Evolutionary conservation across 2,113 vertebrate species (phyloP).

Genomic region (Campylorhamphus procurvoides): DNA sequence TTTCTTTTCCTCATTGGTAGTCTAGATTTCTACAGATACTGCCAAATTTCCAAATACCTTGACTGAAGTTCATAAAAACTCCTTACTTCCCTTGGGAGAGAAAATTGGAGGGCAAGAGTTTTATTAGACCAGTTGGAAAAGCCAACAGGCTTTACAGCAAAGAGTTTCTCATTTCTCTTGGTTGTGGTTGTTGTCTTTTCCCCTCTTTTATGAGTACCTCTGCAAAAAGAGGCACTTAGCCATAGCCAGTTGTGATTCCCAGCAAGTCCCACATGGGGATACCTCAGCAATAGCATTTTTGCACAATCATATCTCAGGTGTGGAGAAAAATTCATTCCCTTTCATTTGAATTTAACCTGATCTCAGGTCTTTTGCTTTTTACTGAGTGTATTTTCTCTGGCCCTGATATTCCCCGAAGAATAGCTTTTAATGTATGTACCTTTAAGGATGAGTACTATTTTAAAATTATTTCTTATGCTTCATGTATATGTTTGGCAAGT

Average conservation of each 20-base stretch:
- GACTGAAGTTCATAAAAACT: background rate
- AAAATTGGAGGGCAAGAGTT: conserved; percentile 26
- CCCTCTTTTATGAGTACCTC: background rate
- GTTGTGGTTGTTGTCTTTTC: conserved; percentile 28
- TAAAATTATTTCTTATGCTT: background rate
- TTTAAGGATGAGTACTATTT: background rate
- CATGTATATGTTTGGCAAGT: background rate
- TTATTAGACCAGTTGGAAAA: conserved; percentile 50
- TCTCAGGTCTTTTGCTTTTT: background rate
- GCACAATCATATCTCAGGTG: background rate
- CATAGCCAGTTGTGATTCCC: background rate
- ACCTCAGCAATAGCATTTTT: background rate
- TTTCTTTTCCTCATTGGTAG: background rate
- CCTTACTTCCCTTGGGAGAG: conserved; percentile 10
- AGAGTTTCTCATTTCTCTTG: background rate
- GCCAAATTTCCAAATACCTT: conserved; percentile 26
- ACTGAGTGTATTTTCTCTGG: background rate
- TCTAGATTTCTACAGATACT: background rate
- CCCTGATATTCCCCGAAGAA: background rate
- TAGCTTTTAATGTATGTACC: background rate
- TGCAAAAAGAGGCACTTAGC: background rate
- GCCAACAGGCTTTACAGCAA: background rate
- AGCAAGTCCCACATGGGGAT: background rate
- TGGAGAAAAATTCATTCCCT: background rate
- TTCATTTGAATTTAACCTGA: background rate